phyloP scores from a whole-genome alignment of 2,888 invertebrate species.

The Deladenus siricidicola region DNA sequence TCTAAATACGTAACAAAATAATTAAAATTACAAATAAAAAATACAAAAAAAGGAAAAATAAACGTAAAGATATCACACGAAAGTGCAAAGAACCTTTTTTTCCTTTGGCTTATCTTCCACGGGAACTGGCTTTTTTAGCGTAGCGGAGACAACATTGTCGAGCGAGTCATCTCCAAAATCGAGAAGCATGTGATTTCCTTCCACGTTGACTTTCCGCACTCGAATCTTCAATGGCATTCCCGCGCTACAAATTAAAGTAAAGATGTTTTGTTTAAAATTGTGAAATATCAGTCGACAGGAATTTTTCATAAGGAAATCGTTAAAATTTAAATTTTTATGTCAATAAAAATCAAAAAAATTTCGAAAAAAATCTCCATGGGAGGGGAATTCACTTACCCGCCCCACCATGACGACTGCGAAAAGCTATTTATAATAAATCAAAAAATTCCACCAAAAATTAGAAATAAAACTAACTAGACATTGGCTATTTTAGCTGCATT shows the following conservation, averaged over 20 bases:
- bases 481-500: constrained; percentile 9
- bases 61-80: background rate
- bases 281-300: too few species aligned
- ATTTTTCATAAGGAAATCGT: too few species aligned
- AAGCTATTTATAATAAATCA: too few species aligned
- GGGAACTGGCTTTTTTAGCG: background rate
- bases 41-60: background rate
- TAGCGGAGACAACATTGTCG: background rate
- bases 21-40: background rate
- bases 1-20: background rate
- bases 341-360: background rate
- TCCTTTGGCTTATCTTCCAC: too few species aligned
- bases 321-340: constrained; percentile 4
- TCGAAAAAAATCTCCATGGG: background rate
- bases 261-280: too few species aligned
- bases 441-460: background rate
- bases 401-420: too few species aligned
- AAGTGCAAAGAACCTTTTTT: too few species aligned
- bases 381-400: too few species aligned
- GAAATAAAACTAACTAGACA: constrained; percentile 8
- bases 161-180: background rate
- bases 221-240: constrained; percentile 24
- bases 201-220: constrained; percentile 19
- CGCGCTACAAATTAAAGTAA: background rate
- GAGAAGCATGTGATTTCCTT: constrained; percentile 18